Conservation (phyloP, 1,140 invertebrate species). For the Rhyzopertha dominica region DNA sequence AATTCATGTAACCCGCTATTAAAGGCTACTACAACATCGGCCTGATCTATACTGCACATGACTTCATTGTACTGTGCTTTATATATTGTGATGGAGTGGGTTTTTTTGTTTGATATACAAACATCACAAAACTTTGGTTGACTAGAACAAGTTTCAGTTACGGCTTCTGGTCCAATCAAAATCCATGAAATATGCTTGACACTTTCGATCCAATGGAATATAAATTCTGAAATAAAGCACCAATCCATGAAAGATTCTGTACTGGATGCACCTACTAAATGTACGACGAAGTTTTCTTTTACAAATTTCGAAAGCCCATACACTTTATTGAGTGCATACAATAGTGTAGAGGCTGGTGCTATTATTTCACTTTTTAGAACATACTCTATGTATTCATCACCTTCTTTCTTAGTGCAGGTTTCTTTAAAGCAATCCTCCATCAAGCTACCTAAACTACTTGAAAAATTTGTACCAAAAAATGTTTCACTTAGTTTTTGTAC, state of each 20-base stretch:
- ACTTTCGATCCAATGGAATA: constrained; percentile 33
- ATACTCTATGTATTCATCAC: too few species aligned
- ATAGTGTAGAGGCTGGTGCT: too few species aligned
- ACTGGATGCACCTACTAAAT: constrained; percentile 36
- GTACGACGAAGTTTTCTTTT: constrained; percentile 29
- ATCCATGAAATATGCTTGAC: constrained; percentile 25
- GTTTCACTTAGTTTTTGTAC: too few species aligned
- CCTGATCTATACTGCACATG: constrained; percentile 22
- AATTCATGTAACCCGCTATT: constrained; percentile 43
- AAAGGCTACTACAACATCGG: constrained; percentile 38
- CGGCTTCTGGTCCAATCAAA: constrained; percentile 38
- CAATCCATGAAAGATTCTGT: constrained; percentile 32
- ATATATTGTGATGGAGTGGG: constrained; percentile 18
- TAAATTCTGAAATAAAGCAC: constrained; percentile 30
- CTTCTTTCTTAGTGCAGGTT: too few species aligned
- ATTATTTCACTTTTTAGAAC: too few species aligned
- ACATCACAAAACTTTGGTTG: constrained; percentile 17
- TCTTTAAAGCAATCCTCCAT: too few species aligned
- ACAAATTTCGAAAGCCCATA: too few species aligned
- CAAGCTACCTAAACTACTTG: too few species aligned
- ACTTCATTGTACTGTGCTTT: constrained; percentile 33
- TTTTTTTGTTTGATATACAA: constrained; percentile 22
- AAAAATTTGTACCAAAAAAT: too few species aligned
- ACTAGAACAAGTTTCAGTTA: constrained; percentile 12
- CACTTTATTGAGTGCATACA: too few species aligned